These are phyloP conservation scores for Sebastes steindachneri DNA, from an alignment of 2,797 vertebrate species.

Conservation along the genomic window DNA sequence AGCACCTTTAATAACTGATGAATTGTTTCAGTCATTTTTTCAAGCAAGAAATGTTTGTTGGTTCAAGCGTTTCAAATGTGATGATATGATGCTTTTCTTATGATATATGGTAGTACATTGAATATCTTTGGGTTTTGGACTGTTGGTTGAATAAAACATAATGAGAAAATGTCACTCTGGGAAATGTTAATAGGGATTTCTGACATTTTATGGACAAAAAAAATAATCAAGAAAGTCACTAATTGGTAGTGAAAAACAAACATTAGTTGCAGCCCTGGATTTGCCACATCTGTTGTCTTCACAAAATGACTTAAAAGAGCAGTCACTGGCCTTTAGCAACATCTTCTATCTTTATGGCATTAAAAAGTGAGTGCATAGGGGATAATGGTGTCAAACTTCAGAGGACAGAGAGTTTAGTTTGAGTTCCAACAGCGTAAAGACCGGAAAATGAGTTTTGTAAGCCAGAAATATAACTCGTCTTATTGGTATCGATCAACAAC, in stretches of 20 bases:
- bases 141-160: not conserved
- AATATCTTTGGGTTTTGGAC: not conserved
- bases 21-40: not conserved
- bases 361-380: not conserved
- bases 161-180: too few relatives aligned
- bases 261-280: not conserved
- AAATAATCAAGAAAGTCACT: not conserved
- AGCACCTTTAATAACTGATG: not conserved
- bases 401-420: conserved; percentile 7
- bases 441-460: conserved; percentile 38
- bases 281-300: not conserved
- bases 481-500: conserved; percentile 54
- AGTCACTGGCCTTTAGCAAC: not conserved
- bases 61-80: not conserved
- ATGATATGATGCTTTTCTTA: not conserved
- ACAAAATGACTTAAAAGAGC: not conserved
- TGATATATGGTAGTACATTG: too few relatives aligned
- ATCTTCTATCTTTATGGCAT: not conserved
- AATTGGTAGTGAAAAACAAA: not conserved
- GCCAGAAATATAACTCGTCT: conserved; percentile 34
- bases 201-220: not conserved
- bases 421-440: conserved; percentile 6
- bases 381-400: not conserved
- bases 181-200: too few relatives aligned
- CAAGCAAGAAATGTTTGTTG: not conserved